A percentile compares a stretch with the other conserved stretches of the same genome.
Evolutionary conservation across 2,113 vertebrate genomes (phyloP).

Genomic region (Gavia stellata): DNA sequence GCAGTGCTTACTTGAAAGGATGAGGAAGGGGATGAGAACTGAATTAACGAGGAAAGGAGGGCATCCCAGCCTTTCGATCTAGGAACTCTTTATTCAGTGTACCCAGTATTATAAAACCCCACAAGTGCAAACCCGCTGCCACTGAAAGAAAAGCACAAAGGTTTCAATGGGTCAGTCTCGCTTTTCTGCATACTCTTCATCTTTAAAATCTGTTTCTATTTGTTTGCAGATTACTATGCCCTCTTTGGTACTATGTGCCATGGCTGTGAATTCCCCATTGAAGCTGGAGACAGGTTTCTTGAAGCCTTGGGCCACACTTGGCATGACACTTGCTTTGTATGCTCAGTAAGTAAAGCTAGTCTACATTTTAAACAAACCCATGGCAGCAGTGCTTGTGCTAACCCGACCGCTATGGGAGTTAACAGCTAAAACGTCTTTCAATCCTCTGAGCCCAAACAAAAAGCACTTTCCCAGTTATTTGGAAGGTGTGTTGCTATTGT

Average conservation of each 20-base stretch:
- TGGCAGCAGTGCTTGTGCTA: neutral
- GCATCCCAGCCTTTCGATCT: accelerated
- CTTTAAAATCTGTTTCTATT: neutral
- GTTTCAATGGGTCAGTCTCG: neutral
- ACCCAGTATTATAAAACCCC: neutral
- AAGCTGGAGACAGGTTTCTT: slow-evolving; percentile 95
- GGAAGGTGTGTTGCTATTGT: slow-evolving; percentile 21
- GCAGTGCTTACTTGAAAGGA: neutral
- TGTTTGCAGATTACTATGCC: slow-evolving; percentile 85
- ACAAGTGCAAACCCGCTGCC: neutral
- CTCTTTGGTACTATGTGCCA: slow-evolving; percentile 92
- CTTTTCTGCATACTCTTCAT: neutral
- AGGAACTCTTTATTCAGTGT: neutral
- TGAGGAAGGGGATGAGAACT: neutral
- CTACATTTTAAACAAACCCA: neutral
- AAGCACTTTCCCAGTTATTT: slow-evolving; percentile 12
- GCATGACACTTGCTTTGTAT: slow-evolving; percentile 99
- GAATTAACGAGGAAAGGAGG: neutral
- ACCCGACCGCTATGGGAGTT: neutral
- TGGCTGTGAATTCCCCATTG: slow-evolving; percentile 96
- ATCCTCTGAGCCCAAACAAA: neutral
- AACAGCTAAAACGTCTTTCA: neutral
- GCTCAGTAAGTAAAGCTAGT: slow-evolving; percentile 78
- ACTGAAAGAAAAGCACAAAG: neutral
- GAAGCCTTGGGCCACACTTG: slow-evolving; percentile 92